A percentile compares a stretch with the other conserved stretches of the same genome.
phyloP scores from a whole-genome alignment of 2,888 invertebrate genomes.

The Mythimna vitellina region DNA sequence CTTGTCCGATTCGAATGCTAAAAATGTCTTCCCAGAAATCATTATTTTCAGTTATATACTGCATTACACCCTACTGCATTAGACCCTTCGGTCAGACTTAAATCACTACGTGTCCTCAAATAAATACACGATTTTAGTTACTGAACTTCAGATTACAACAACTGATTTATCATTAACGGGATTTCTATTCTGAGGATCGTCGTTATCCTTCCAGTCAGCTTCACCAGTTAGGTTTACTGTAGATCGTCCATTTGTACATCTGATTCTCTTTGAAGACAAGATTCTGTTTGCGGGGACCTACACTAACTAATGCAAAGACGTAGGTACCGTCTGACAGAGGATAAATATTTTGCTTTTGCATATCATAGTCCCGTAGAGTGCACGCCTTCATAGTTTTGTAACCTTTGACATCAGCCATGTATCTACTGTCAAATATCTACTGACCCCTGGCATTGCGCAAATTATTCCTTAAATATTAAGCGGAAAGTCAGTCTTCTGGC shows the following conservation, averaged over 20 bases:
- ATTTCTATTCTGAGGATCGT: neutral
- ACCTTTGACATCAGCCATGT: neutral
- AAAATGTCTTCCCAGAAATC: neutral
- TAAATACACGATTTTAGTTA: neutral
- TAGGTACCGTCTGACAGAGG: neutral
- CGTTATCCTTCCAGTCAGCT: neutral
- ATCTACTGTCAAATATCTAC: slow-evolving; percentile 1
- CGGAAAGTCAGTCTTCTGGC: neutral
- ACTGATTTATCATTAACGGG: neutral
- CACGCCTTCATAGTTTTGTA: neutral
- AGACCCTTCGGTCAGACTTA: neutral
- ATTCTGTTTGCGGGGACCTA: too few relatives aligned
- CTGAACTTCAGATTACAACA: neutral
- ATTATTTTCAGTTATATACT: neutral
- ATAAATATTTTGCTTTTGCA: neutral
- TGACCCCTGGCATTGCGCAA: neutral
- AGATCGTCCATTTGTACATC: slow-evolving; percentile 28
- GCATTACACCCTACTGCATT: neutral
- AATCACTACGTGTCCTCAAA: neutral
- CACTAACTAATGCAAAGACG: neutral
- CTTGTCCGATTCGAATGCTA: neutral
- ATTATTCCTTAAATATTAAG: neutral
- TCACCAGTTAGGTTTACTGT: slow-evolving; percentile 1
- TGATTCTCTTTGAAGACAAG: neutral
- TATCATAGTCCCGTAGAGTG: neutral